Base-by-base conservation (phyloP, 2,113 vertebrate genomes). In the Saccopteryx bilineata region DNA sequence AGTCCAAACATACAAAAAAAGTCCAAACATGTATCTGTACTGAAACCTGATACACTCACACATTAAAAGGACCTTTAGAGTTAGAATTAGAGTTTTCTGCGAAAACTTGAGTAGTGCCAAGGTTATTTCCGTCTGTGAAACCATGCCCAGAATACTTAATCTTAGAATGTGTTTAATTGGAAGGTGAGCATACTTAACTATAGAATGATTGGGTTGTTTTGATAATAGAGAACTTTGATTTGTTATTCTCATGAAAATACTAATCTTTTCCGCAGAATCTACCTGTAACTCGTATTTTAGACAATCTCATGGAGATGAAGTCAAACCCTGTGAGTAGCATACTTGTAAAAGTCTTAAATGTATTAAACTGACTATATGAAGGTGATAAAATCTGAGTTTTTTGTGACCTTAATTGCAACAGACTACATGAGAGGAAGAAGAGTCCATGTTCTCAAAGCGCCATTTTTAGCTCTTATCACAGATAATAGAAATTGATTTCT, bases 281-380 rank as follows among this genome's bases (percentile, higher is more conserved):
- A 5, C 99, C 99, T 15, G 99, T 99, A 82, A 99, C 99, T 56
- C 99, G 99, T 83, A 99, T 99, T 97, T 97, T 99, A 94, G 99
- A 99, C 98, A 99, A 98, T 97, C 99, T 99, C 80, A 99, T 99
- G 99, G 99, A 99, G 97, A 99, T 99, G 99, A 99, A 99, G 97
- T 99, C 99, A 81, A 99, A 99, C 95, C 99, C 99, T 65, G 99
- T 99, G 96, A 99, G 99, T 99, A 98, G 18, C 95, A 75, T 87
- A 76, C 26, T 85, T 97, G 4, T 78, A 66, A 66, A 96, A 60
- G 90, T 75, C 78, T 48, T 54, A 2, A 12, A 68, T 54, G 12
- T 76, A 61, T 50, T 72, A 72, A 28, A 76, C 71, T 80, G 4
- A 56, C 65, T 69, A 13, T 90, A 75, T 56, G 58, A 60, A 88